A percentile compares a stretch with the other conserved stretches of the same genome.
phyloP scores from a whole-genome alignment of 2,888 invertebrate species.

The Azorinus chamasolen region DNA sequence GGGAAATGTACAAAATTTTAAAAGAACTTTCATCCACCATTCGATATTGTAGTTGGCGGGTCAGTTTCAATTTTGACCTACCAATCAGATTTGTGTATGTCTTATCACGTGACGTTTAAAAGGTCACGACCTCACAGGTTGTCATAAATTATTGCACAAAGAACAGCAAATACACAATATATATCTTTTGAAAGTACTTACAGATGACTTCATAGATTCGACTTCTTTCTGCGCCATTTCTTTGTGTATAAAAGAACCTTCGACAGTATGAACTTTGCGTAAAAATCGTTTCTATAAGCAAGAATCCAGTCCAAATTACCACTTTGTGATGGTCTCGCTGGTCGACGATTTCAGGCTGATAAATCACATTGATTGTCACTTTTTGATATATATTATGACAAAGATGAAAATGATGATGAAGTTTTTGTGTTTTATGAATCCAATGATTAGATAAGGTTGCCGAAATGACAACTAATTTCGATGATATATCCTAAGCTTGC shows the following conservation, averaged over 20 bases:
- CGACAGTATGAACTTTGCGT: too few relatives aligned
- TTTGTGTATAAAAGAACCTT: not conserved
- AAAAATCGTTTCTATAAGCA: too few relatives aligned
- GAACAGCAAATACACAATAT: slow-evolving; percentile 4
- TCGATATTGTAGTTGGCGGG: slow-evolving; percentile 46
- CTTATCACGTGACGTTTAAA: slow-evolving; percentile 38
- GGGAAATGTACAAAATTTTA: too few relatives aligned
- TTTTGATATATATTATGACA: too few relatives aligned
- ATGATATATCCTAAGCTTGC: slow-evolving; percentile 2
- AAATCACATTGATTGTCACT: too few relatives aligned
- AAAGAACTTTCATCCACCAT: slow-evolving; percentile 19
- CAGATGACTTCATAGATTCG: slow-evolving; percentile 58
- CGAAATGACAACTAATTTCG: too few relatives aligned
- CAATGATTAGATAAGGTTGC: too few relatives aligned
- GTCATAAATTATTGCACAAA: slow-evolving; percentile 55
- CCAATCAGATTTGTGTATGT: slow-evolving; percentile 40
- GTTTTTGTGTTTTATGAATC: too few relatives aligned
- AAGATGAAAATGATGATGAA: too few relatives aligned
- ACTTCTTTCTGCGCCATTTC: slow-evolving; percentile 64
- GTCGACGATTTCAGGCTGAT: too few relatives aligned
- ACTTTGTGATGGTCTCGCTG: too few relatives aligned
- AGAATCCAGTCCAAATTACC: too few relatives aligned
- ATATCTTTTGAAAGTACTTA: slow-evolving; percentile 27
- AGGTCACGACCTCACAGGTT: slow-evolving; percentile 59
- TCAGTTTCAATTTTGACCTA: slow-evolving; percentile 4